Conservation (phyloP, 2,797 vertebrate species). For the Gambusia yucatana region DNA sequence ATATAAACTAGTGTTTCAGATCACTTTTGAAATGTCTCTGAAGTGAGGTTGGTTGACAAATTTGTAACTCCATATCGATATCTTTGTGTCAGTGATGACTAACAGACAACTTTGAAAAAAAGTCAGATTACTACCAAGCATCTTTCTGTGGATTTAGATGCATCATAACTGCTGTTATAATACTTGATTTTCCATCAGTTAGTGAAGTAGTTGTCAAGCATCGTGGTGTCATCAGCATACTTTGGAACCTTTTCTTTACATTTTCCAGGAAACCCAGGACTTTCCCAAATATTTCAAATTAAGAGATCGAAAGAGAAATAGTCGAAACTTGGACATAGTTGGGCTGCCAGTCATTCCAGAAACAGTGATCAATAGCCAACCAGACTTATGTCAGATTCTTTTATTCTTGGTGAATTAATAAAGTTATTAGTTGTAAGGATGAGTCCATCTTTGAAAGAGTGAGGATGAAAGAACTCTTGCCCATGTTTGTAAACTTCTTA, state of each 20-base stretch:
- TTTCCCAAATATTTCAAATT: not conserved
- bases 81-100: constrained; percentile 13
- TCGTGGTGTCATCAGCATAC: not conserved
- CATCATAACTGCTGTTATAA: not conserved
- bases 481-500: not conserved
- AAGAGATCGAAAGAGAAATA: not conserved
- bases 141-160: constrained; percentile 1
- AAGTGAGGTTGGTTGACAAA: constrained; percentile 15
- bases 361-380: not conserved
- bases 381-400: not conserved
- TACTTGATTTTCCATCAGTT: not conserved
- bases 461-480: not conserved
- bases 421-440: not conserved
- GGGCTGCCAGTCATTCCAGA: not conserved
- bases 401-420: not conserved
- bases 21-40: constrained; percentile 10
- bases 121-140: not conserved
- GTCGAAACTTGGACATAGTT: not conserved
- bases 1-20: constrained; percentile 3
- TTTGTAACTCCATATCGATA: constrained; percentile 20
- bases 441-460: not conserved
- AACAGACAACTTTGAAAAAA: constrained; percentile 3
- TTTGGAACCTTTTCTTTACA: not conserved
- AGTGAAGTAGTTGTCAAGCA: not conserved
- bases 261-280: not conserved